A percentile compares a stretch with the other conserved stretches of the same genome.
Evolutionary conservation across 2,797 vertebrate genomes (phyloP).

Genomic region (Gambusia yucatana): DNA sequence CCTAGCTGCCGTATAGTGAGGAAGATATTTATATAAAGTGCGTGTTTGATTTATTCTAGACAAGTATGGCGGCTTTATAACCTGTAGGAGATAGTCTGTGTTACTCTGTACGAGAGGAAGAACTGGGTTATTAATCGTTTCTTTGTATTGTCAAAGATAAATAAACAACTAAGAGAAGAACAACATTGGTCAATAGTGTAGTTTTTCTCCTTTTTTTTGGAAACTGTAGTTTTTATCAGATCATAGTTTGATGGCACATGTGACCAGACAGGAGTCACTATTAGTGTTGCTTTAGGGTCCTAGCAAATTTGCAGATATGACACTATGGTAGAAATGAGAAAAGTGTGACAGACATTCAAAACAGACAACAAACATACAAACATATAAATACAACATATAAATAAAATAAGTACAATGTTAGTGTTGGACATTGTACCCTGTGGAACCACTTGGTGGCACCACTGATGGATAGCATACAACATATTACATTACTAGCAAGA

Average conservation of each 20-base stretch:
- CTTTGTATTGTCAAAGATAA: neutral
- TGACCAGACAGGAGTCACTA: neutral
- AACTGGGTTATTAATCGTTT: neutral
- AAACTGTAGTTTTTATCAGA: neutral
- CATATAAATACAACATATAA: neutral
- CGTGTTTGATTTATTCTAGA: conserved; percentile 5
- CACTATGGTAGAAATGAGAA: neutral
- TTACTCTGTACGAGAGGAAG: conserved; percentile 6
- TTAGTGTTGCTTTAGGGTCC: neutral
- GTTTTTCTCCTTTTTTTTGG: neutral
- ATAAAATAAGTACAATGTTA: neutral
- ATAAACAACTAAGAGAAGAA: conserved; percentile 8
- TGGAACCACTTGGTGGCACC: neutral
- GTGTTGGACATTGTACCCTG: neutral
- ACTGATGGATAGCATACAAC: neutral
- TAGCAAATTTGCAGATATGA: neutral
- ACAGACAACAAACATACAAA: neutral
- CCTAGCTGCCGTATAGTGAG: neutral
- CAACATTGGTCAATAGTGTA: neutral
- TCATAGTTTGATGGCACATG: neutral
- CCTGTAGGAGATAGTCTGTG: neutral
- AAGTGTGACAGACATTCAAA: neutral
- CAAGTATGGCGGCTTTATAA: neutral
- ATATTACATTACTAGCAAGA: neutral
- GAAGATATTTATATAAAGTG: neutral